Percentiles rank a stretch among this genome's conserved stretches.
Conservation (phyloP, 2,797 vertebrate genomes). For the Rhinella marina region DNA sequence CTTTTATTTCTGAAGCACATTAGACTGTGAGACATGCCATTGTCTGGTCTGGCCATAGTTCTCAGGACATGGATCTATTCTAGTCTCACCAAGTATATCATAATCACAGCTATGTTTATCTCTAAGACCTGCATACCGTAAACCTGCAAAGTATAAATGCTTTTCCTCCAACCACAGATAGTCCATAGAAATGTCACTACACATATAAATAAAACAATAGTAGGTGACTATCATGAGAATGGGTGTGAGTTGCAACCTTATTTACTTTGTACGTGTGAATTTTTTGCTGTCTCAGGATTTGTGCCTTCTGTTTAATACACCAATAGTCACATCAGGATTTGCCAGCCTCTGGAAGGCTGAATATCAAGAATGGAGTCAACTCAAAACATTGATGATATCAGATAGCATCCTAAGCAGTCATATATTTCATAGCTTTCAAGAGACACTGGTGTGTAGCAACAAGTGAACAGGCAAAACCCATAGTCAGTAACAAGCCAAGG, state of each 20-base stretch:
- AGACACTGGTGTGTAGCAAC: no score
- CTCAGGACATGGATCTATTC: conserved; percentile 46
- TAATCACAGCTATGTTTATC: conserved; percentile 26
- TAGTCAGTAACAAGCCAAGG: no score
- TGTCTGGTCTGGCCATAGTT: conserved; percentile 27
- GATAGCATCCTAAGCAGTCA: no score
- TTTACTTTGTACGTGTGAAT: conserved; percentile 21
- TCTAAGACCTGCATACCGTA: neutral
- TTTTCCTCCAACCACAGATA: neutral
- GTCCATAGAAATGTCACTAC: neutral
- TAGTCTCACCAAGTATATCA: conserved; percentile 17
- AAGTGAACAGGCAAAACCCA: no score
- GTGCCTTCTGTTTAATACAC: conserved; percentile 33
- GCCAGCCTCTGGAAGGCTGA: conserved; percentile 4
- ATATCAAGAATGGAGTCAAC: neutral
- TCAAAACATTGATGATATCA: neutral
- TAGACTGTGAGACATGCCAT: conserved; percentile 12
- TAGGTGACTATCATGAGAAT: neutral
- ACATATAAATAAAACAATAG: neutral
- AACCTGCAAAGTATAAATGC: conserved; percentile 14
- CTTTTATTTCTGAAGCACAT: conserved; percentile 42
- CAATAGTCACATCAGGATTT: conserved; percentile 39
- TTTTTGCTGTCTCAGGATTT: conserved; percentile 16
- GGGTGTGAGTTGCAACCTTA: neutral
- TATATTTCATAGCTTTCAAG: no score